A percentile compares a stretch with the other conserved stretches of the same genome.
These are phyloP conservation scores for Mesochorus sp. DNA, from an alignment of 2,888 invertebrate species.

Conservation along the genomic window DNA sequence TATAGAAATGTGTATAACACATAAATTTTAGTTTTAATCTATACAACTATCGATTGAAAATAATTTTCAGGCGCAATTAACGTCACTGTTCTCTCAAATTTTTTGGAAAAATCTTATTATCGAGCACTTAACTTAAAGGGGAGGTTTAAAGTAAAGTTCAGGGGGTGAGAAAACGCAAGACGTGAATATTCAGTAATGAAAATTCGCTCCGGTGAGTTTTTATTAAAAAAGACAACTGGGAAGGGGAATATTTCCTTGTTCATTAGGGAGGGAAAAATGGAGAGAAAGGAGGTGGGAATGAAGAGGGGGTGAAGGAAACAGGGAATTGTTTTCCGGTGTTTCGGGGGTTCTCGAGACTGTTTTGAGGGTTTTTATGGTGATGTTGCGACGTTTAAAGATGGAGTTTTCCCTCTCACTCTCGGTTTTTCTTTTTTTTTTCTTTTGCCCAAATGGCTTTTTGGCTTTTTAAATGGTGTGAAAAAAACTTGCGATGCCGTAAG, in stretches of 20 bases:
- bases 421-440: background rate
- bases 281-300: conserved; percentile 36
- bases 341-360: conserved; percentile 55
- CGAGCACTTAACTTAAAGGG: background rate
- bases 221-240: background rate
- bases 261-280: background rate
- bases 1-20: no score
- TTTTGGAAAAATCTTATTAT: conserved; percentile 9
- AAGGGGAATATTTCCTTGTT: conserved; percentile 5
- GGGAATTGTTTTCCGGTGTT: conserved; percentile 54
- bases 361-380: conserved; percentile 32
- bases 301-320: conserved; percentile 10
- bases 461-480: conserved; percentile 3
- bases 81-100: background rate
- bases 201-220: background rate
- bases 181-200: background rate
- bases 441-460: conserved; percentile 29
- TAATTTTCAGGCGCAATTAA: no score
- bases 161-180: background rate
- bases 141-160: background rate
- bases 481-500: conserved; percentile 32
- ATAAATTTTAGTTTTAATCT: no score
- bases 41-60: no score
- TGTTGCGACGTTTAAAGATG: background rate
- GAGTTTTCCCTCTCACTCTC: background rate